Evolutionary conservation across 2,113 vertebrate species (phyloP).

Genomic region (Equus quagga): DNA sequence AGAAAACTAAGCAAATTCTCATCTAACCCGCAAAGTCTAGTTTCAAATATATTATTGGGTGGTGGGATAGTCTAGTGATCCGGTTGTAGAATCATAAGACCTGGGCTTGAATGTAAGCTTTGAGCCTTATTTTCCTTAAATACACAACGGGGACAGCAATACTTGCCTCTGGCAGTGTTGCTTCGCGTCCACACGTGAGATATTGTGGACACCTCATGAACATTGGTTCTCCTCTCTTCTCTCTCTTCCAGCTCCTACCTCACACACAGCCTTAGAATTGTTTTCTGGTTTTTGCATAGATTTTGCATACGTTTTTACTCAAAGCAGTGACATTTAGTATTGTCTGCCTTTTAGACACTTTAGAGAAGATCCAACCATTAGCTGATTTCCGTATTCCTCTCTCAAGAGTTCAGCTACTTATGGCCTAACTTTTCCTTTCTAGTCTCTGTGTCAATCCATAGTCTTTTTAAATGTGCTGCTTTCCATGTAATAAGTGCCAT

Average conservation of each 20-base stretch:
- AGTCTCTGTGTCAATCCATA: background rate
- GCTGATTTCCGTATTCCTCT: background rate
- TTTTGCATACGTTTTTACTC: background rate
- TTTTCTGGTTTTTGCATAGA: background rate
- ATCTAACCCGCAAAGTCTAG: background rate
- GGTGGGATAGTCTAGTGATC: background rate
- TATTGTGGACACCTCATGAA: background rate
- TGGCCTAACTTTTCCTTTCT: background rate
- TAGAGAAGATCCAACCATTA: background rate
- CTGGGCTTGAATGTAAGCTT: background rate
- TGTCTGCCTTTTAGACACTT: background rate
- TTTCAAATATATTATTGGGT: background rate
- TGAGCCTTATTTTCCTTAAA: background rate
- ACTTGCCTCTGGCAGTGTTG: background rate
- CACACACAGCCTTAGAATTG: background rate
- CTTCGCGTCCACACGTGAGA: background rate
- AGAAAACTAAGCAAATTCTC: background rate
- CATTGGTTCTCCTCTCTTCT: background rate
- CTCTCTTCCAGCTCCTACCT: background rate
- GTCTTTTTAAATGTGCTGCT: background rate
- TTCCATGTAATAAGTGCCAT: constrained; percentile 3
- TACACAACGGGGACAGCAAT: background rate
- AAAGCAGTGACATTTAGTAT: background rate
- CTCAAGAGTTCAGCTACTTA: constrained; percentile 23
- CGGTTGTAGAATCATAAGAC: background rate